These are phyloP conservation scores for Sympetrum striolatum DNA, from an alignment of 2,888 invertebrate species.

Conservation along the genomic window DNA sequence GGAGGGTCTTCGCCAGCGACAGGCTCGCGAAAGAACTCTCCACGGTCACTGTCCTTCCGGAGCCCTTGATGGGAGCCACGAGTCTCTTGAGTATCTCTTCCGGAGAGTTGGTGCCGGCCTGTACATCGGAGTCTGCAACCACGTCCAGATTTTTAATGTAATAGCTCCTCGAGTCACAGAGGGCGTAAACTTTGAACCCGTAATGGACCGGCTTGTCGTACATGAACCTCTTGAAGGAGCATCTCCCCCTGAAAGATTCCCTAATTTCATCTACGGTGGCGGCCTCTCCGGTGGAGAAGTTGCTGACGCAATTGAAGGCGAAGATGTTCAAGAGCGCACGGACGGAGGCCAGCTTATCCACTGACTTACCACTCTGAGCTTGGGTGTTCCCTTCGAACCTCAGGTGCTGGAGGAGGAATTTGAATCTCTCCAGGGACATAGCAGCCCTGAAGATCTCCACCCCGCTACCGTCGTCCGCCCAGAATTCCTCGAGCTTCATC, in stretches of 20 bases:
- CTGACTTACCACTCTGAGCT: not conserved
- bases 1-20: not conserved
- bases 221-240: constrained; percentile 37
- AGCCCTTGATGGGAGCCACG: not conserved
- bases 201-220: constrained; percentile 10
- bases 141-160: constrained; percentile 16
- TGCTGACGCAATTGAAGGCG: not conserved
- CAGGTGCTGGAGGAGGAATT: constrained; percentile 21
- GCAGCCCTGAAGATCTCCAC: constrained; percentile 19
- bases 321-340: not conserved
- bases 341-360: constrained; percentile 27
- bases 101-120: not conserved
- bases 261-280: not conserved
- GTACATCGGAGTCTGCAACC: not conserved
- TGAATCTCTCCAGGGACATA: constrained; percentile 16
- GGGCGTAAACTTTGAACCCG: constrained; percentile 32
- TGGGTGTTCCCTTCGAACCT: not conserved
- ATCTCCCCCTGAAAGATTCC: constrained; percentile 9
- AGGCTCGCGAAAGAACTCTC: constrained; percentile 19
- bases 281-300: not conserved
- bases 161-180: constrained; percentile 9
- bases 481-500: constrained; percentile 29
- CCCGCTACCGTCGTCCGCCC: constrained; percentile 26
- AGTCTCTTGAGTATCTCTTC: constrained; percentile 3
- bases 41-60: not conserved